Evolutionary conservation across 1,140 invertebrate species (phyloP).

Genomic region (Melitaea cinxia): DNA sequence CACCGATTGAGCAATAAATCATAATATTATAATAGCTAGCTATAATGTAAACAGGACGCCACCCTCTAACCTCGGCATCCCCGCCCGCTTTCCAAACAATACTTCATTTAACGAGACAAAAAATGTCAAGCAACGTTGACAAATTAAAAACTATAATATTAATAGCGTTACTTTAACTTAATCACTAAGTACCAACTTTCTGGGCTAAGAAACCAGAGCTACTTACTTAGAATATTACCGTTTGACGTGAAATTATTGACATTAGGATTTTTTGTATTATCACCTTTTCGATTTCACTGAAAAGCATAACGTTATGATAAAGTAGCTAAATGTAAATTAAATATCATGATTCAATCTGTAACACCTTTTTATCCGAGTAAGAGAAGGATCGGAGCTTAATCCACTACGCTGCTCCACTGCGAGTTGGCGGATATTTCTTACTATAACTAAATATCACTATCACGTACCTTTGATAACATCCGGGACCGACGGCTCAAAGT

Average conservation of each 20-base stretch:
- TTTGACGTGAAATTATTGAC: background rate
- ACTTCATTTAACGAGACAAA: conserved; percentile 59
- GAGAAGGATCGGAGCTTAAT: no score
- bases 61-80: conserved; percentile 56
- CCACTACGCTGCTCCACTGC: no score
- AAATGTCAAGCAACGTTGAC: conserved; percentile 45
- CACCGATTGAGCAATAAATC: conserved; percentile 77
- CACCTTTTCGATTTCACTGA: no score
- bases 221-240: background rate
- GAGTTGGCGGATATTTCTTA: no score
- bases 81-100: conserved; percentile 50
- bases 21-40: conserved; percentile 75
- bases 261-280: no score
- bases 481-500: no score
- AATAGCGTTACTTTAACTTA: conserved; percentile 13
- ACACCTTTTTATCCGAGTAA: no score
- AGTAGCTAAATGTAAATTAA: no score
- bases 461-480: no score
- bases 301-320: no score
- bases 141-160: conserved; percentile 44
- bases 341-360: no score
- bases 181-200: background rate
- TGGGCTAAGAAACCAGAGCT: background rate
- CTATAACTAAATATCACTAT: no score
- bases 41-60: conserved; percentile 70